phyloP scores from a whole-genome alignment of 2,797 vertebrate species.

The Sternotherus odoratus region DNA sequence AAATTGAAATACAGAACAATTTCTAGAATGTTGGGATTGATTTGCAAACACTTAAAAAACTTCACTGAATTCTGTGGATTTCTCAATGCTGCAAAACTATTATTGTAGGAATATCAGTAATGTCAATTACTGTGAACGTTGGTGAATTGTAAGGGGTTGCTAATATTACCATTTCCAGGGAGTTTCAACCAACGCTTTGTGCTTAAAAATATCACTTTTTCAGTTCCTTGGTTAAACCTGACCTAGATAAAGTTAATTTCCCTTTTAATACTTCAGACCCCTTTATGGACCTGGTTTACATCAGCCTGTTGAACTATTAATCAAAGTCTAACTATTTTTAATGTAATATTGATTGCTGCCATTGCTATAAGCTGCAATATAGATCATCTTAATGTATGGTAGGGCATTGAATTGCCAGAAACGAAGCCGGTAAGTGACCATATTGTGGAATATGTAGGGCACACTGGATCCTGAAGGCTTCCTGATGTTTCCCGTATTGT shows the following conservation, averaged over 20 bases:
- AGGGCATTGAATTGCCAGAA: background rate
- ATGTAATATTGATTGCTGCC: conserved; percentile 33
- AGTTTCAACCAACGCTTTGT: background rate
- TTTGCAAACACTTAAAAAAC: background rate
- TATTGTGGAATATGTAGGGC: background rate
- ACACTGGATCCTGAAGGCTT: background rate
- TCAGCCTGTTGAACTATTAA: background rate
- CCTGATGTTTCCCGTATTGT: background rate
- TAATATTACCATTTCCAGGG: background rate
- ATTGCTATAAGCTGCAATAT: background rate
- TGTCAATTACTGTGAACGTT: fast-evolving
- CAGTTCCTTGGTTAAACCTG: background rate
- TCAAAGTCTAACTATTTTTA: background rate
- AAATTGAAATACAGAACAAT: background rate
- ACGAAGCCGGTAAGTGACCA: background rate
- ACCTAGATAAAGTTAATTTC: background rate
- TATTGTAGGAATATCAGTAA: background rate
- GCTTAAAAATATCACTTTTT: fast-evolving
- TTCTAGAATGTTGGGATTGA: background rate
- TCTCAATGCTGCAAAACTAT: background rate
- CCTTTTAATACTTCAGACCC: background rate
- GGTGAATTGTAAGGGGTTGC: background rate
- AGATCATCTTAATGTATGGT: fast-evolving
- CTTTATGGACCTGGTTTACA: background rate
- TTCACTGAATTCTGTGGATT: background rate